phyloP scores from a whole-genome alignment of 2,888 invertebrate genomes.

The Chrysolina americana region DNA sequence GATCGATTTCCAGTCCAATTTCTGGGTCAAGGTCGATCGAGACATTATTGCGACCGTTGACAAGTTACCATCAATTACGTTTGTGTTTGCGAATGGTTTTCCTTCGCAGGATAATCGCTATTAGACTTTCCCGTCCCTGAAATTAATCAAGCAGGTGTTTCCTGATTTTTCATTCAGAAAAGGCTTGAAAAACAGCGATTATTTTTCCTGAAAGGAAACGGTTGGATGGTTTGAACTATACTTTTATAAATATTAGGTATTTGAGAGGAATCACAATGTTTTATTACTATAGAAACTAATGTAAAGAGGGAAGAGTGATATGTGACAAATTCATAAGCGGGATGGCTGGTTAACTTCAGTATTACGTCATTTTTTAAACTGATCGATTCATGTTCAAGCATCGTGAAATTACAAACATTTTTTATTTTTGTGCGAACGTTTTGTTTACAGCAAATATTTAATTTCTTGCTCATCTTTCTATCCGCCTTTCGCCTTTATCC shows the following conservation, averaged over 20 bases:
- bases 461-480: too few relatives aligned
- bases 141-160: conserved; percentile 7
- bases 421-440: too few relatives aligned
- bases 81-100: conserved; percentile 24
- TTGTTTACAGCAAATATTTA: too few relatives aligned
- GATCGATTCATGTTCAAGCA: too few relatives aligned
- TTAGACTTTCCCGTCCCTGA: conserved; percentile 19
- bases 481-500: too few relatives aligned
- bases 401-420: too few relatives aligned
- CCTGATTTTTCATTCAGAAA: background rate
- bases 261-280: too few relatives aligned
- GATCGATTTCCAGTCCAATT: conserved; percentile 37
- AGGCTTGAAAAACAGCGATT: background rate
- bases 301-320: too few relatives aligned
- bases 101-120: conserved; percentile 14
- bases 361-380: too few relatives aligned
- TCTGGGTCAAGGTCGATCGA: conserved; percentile 39
- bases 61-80: conserved; percentile 34
- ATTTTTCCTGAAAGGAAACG: background rate
- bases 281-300: too few relatives aligned
- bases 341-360: too few relatives aligned
- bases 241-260: background rate
- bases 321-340: too few relatives aligned
- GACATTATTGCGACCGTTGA: conserved; percentile 34
- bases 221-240: background rate